A percentile compares a stretch with the other conserved stretches of the same genome.
These are phyloP conservation scores for Gracilinanus agilis DNA, from an alignment of 2,113 vertebrate species.

Conservation along the genomic window DNA sequence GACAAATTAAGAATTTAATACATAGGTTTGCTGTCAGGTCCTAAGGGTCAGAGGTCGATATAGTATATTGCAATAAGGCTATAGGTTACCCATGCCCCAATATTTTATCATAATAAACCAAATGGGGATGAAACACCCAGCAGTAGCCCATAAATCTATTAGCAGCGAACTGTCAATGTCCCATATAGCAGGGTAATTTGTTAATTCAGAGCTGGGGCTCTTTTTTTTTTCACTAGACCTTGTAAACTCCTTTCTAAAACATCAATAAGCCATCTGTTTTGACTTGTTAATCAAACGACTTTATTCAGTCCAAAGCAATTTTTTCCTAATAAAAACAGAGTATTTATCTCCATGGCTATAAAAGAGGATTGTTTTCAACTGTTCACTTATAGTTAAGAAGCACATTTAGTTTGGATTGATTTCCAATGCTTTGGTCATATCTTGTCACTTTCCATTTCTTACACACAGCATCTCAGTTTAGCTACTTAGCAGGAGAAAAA, in stretches of 20 bases:
- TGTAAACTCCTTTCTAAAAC: slow-evolving; percentile 89
- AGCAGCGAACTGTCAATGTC: slow-evolving; percentile 87
- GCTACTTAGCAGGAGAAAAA: slow-evolving; percentile 89
- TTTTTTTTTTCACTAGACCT: slow-evolving; percentile 86
- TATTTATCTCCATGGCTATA: slow-evolving; percentile 90
- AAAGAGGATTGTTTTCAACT: slow-evolving; percentile 95
- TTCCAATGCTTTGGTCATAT: slow-evolving; percentile 99
- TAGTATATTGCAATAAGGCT: slow-evolving; percentile 84
- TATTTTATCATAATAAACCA: slow-evolving; percentile 89
- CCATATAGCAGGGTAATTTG: slow-evolving; percentile 86
- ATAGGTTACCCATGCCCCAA: slow-evolving; percentile 84
- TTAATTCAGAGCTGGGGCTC: slow-evolving; percentile 86
- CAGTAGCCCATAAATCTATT: slow-evolving; percentile 89
- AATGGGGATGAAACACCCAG: slow-evolving; percentile 85
- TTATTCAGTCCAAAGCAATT: slow-evolving; percentile 91
- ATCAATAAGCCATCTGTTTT: slow-evolving; percentile 90
- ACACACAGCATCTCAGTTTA: slow-evolving; percentile 97
- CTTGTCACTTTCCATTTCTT: slow-evolving; percentile 99
- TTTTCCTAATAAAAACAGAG: slow-evolving; percentile 91
- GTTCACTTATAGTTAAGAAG: slow-evolving; percentile 99
- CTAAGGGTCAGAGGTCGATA: slow-evolving; percentile 83
- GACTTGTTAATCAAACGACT: slow-evolving; percentile 91
- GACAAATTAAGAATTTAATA: slow-evolving; percentile 86
- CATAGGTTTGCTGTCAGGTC: slow-evolving; percentile 83
- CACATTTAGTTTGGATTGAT: slow-evolving; percentile 99